These are phyloP conservation scores for Leuctra nigra DNA, from an alignment of 2,888 invertebrate genomes.

Conservation along the genomic window DNA sequence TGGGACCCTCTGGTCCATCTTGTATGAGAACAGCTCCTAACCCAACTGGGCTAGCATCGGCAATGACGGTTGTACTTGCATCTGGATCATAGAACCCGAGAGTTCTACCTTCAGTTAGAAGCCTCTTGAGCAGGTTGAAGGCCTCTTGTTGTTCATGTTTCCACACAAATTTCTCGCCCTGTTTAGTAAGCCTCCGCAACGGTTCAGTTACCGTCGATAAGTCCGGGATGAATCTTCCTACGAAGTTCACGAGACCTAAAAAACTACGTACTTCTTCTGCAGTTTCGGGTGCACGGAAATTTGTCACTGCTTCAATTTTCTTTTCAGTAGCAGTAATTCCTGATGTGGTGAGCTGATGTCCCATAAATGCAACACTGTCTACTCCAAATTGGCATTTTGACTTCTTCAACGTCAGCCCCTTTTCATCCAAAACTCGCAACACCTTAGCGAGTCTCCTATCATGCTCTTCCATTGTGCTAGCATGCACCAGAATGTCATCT, in stretches of 20 bases:
- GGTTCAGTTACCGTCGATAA: constrained; percentile 34
- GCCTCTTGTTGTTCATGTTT: constrained; percentile 31
- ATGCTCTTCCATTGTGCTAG: constrained; percentile 22
- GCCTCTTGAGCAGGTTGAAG: constrained; percentile 32
- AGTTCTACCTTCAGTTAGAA: constrained; percentile 19
- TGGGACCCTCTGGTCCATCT: constrained; percentile 27
- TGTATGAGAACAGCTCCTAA: constrained; percentile 35
- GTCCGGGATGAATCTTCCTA: constrained; percentile 28
- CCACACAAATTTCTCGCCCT: constrained; percentile 33
- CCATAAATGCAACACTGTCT: constrained; percentile 31
- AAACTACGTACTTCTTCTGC: constrained; percentile 34
- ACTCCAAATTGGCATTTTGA: constrained; percentile 34
- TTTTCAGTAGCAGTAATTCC: constrained; percentile 33
- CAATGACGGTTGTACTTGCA: too few species aligned
- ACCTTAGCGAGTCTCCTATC: constrained; percentile 31
- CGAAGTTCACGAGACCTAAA: constrained; percentile 35
- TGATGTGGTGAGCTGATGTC: constrained; percentile 29
- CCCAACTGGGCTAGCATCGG: constrained; percentile 36
- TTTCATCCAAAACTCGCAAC: constrained; percentile 25
- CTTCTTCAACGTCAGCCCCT: constrained; percentile 29
- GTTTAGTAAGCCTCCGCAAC: constrained; percentile 33
- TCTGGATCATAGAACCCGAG: constrained; percentile 34
- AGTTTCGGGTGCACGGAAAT: constrained; percentile 30
- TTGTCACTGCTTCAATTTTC: constrained; percentile 32
- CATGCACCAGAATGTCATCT: too few species aligned